A percentile compares a stretch with the other conserved stretches of the same genome.
Evolutionary conservation across 2,797 vertebrate genomes (phyloP).

Genomic region (Alcedo quadribrachys): DNA sequence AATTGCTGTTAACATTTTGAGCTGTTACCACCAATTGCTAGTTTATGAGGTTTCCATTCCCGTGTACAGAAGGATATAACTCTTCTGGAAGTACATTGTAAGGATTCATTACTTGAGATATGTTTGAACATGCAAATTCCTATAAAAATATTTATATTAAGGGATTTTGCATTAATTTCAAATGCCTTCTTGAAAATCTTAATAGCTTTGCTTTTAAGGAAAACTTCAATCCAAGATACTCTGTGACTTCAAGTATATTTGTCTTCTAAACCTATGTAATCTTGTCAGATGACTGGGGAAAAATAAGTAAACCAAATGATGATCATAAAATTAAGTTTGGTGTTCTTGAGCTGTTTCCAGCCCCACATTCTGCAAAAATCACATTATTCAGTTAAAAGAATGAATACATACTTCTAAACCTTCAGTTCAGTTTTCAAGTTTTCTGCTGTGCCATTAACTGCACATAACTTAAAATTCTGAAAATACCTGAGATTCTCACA

Average conservation of each 20-base stretch:
- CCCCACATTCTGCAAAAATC: not conserved
- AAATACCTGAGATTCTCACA: not conserved
- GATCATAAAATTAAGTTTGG: not conserved
- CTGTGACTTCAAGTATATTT: not conserved
- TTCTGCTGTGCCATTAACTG: not conserved
- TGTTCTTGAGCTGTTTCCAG: not conserved
- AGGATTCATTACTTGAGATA: not conserved
- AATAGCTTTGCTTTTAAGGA: not conserved
- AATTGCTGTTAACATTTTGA: not conserved
- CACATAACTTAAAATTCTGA: not conserved
- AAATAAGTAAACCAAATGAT: not conserved
- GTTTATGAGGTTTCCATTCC: conserved; percentile 13
- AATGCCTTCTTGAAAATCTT: not conserved
- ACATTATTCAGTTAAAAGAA: not conserved
- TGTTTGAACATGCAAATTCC: not conserved
- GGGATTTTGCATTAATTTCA: not conserved
- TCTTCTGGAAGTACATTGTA: not conserved
- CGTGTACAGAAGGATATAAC: not conserved
- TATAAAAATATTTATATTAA: not conserved
- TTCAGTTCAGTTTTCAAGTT: not conserved
- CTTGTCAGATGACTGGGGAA: not conserved
- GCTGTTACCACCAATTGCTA: not conserved
- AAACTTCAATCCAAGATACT: not conserved
- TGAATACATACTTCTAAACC: not conserved
- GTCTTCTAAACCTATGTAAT: not conserved